These are phyloP conservation scores for Nansenia antarctica DNA, from an alignment of 2,113 vertebrate species.

Conservation along the genomic window DNA sequence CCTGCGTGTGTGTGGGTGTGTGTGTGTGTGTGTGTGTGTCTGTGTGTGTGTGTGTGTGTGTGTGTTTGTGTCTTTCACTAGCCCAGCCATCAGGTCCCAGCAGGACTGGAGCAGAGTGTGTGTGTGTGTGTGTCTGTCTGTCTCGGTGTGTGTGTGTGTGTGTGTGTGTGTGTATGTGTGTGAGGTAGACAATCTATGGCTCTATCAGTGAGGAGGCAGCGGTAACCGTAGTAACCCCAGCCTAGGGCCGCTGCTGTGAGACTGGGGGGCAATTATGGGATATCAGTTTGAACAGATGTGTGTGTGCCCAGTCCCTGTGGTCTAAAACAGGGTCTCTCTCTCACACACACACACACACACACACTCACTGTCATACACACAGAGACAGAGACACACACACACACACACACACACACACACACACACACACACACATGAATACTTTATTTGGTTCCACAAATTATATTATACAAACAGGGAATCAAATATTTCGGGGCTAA, in stretches of 20 bases:
- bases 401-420: neutral
- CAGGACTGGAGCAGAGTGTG: slow-evolving; percentile 13
- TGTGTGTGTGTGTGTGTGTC: neutral
- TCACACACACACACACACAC: neutral
- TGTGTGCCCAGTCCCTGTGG: neutral
- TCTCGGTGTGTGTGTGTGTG: neutral
- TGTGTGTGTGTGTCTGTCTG: neutral
- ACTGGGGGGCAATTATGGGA: neutral
- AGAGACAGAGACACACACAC: neutral
- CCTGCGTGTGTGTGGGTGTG: too few species aligned
- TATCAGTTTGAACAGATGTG: slow-evolving; percentile 2
- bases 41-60: neutral
- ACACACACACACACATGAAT: neutral
- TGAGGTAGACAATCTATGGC: neutral
- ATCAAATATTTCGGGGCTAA: too few species aligned
- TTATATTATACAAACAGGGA: too few species aligned
- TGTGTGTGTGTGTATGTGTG: neutral
- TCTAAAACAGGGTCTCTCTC: neutral
- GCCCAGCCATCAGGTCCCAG: slow-evolving; percentile 21
- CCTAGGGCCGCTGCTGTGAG: neutral
- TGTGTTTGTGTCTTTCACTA: slow-evolving; percentile 28
- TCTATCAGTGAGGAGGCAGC: too few species aligned
- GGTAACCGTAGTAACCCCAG: neutral
- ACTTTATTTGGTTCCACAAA: too few species aligned
- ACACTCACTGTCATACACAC: neutral